Conservation (phyloP, 2,888 invertebrate genomes). For the Dorcus parallelipipedus region DNA sequence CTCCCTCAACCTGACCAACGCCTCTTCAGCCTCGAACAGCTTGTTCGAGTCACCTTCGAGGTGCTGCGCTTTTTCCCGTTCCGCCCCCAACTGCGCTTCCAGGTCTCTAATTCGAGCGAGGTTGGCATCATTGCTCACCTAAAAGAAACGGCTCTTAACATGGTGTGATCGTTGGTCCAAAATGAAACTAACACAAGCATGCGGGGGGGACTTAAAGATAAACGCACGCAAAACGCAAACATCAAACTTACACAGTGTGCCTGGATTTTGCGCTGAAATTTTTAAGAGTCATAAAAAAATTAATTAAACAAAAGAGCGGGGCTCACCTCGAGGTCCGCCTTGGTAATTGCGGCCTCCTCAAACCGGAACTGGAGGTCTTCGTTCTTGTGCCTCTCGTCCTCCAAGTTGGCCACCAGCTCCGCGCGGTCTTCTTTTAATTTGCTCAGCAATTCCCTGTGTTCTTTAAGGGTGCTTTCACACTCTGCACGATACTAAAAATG, state of each 20-base stretch:
- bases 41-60: constrained; percentile 56
- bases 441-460: constrained; percentile 53
- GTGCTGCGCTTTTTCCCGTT: constrained; percentile 49
- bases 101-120: constrained; percentile 52
- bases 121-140: constrained; percentile 52
- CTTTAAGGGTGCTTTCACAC: constrained; percentile 54
- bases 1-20: constrained; percentile 59
- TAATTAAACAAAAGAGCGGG: background rate
- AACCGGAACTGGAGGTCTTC: constrained; percentile 89
- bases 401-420: constrained; percentile 61
- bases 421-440: constrained; percentile 58
- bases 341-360: constrained; percentile 87
- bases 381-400: constrained; percentile 75
- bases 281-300: background rate
- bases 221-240: background rate
- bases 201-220: background rate
- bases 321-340: constrained; percentile 82
- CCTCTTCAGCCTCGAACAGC: constrained; percentile 64
- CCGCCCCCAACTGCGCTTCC: constrained; percentile 48
- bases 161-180: too few species aligned
- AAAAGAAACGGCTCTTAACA: too few species aligned
- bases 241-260: constrained; percentile 50
- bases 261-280: constrained; percentile 49
- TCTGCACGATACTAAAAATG: constrained; percentile 53
- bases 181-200: background rate